These are phyloP conservation scores for Argynnis bischoffii DNA, from an alignment of 2,888 invertebrate species.

Conservation along the genomic window DNA sequence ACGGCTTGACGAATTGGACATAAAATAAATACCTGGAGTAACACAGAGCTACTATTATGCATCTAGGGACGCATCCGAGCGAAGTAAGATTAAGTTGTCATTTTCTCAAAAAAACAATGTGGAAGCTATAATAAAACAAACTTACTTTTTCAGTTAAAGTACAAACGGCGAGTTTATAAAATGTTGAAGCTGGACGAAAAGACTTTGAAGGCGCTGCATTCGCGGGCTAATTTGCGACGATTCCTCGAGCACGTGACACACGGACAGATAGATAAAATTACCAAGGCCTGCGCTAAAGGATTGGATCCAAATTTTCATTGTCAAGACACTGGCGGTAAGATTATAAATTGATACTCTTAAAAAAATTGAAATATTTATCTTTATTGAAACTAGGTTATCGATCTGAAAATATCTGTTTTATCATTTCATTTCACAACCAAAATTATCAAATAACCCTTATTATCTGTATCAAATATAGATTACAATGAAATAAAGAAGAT, in stretches of 20 bases:
- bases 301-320: conserved; percentile 99
- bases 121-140: too few species aligned
- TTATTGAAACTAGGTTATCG: neutral
- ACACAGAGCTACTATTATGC: too few species aligned
- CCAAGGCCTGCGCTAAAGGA: conserved; percentile 97
- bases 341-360: neutral
- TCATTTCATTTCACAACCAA: too few species aligned
- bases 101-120: too few species aligned
- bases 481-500: neutral
- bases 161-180: conserved; percentile 99
- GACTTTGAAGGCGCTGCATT: conserved; percentile 97
- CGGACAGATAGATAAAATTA: conserved; percentile 96
- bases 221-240: conserved; percentile 95
- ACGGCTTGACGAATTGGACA: too few species aligned
- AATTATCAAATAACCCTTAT: too few species aligned
- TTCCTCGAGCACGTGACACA: conserved; percentile 97
- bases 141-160: conserved; percentile 91
- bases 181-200: conserved; percentile 98
- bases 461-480: too few species aligned
- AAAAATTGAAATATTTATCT: neutral
- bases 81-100: too few species aligned
- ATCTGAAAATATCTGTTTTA: too few species aligned
- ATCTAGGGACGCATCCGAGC: too few species aligned
- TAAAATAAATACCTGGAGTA: too few species aligned
- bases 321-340: conserved; percentile 94